A percentile compares a stretch with the other conserved stretches of the same genome.
Evolutionary conservation across 2,797 vertebrate species (phyloP).

Genomic region (Spondyliosoma cantharus): DNA sequence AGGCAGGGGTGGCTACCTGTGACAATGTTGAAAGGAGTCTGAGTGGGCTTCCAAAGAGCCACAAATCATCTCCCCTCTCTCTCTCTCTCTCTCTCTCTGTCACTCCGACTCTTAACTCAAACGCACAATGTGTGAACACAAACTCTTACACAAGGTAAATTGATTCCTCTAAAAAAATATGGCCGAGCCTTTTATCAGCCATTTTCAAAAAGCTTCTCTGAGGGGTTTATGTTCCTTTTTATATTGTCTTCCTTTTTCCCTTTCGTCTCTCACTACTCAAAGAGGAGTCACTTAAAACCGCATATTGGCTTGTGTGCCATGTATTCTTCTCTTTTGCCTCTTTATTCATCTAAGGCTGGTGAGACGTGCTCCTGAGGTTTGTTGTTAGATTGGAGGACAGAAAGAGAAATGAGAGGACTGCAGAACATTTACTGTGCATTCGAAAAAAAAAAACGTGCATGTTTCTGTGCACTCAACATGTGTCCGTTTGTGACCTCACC

Average conservation of each 20-base stretch:
- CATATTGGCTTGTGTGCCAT: conserved; percentile 14
- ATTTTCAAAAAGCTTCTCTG: conserved; percentile 49
- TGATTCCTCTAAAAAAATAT: conserved; percentile 46
- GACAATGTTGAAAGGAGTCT: conserved; percentile 49
- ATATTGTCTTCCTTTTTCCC: conserved; percentile 14
- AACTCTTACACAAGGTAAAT: conserved; percentile 43
- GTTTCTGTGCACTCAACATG: not conserved
- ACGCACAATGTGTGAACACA: conserved; percentile 43
- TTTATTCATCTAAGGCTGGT: conserved; percentile 57
- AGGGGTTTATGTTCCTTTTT: conserved; percentile 56
- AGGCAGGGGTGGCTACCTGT: conserved; percentile 30
- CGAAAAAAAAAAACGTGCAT: conserved; percentile 32
- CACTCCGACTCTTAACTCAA: conserved; percentile 27
- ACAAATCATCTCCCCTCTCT: conserved; percentile 45
- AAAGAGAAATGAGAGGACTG: conserved; percentile 42
- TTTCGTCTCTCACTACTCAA: conserved; percentile 53
- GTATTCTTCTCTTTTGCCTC: conserved; percentile 40
- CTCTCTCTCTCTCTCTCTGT: conserved; percentile 8
- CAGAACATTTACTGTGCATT: conserved; percentile 44
- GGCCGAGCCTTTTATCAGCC: conserved; percentile 38
- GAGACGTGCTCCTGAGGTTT: conserved; percentile 35
- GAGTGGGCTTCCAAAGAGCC: conserved; percentile 30
- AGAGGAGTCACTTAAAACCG: conserved; percentile 55
- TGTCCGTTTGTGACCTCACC: conserved; percentile 72
- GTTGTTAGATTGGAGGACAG: conserved; percentile 42